A percentile compares a stretch with the other conserved stretches of the same genome.
phyloP scores from a whole-genome alignment of 2,113 vertebrate species.

The Corydoras sp. region DNA sequence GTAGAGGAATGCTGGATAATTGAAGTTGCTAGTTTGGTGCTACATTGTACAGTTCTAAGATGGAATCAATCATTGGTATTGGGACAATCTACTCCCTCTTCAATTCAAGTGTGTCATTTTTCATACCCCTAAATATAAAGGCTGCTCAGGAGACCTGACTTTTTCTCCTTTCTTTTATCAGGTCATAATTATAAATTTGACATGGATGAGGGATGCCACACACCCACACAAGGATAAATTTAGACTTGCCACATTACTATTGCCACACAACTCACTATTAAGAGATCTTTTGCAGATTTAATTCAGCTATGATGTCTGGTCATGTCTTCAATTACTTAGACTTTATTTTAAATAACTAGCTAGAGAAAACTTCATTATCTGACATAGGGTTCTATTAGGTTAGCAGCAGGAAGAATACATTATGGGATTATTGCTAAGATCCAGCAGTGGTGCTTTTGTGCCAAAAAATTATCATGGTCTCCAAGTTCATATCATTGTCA shows the following conservation, averaged over 20 bases:
- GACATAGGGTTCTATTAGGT: slow-evolving; percentile 17
- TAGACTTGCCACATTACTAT: neutral
- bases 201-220: neutral
- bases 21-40: slow-evolving; percentile 25
- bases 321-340: slow-evolving; percentile 1
- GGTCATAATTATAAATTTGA: slow-evolving; percentile 26
- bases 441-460: slow-evolving; percentile 23
- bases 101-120: slow-evolving; percentile 39
- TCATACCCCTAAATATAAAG: slow-evolving; percentile 31
- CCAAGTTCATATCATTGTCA: slow-evolving; percentile 41
- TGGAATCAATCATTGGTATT: slow-evolving; percentile 39
- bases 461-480: slow-evolving; percentile 33
- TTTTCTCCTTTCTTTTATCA: slow-evolving; percentile 15
- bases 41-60: slow-evolving; percentile 31
- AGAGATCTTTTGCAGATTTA: neutral
- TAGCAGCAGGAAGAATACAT: slow-evolving; percentile 25
- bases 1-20: slow-evolving; percentile 49
- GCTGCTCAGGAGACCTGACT: slow-evolving; percentile 10
- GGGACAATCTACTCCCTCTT: slow-evolving; percentile 50
- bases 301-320: neutral
- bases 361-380: no score
- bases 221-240: neutral
- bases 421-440: slow-evolving; percentile 28
- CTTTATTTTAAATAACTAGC: neutral
- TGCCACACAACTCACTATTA: neutral